Conservation (phyloP, 2,797 vertebrate genomes). For the Sphenodon punctatus region DNA sequence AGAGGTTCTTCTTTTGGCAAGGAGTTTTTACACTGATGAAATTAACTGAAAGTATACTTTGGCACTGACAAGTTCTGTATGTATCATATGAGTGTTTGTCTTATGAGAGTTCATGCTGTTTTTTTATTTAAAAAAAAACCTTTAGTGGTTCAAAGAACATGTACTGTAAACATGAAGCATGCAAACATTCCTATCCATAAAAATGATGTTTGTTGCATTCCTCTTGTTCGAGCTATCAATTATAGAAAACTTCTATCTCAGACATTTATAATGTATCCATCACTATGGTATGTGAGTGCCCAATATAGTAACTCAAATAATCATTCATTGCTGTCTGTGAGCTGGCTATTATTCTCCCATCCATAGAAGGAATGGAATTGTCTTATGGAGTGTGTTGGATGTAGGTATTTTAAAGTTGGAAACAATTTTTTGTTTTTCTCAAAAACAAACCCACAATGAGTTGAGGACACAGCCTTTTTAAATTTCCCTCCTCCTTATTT, state of each 20-base stretch:
- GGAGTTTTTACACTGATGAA: not conserved
- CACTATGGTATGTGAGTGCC: not conserved
- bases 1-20: not conserved
- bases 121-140: not conserved
- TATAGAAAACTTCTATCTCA: not conserved
- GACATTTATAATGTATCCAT: not conserved
- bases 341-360: not conserved
- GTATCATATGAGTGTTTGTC: not conserved
- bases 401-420: rapidly evolving
- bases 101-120: not conserved
- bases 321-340: not conserved
- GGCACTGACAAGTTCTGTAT: not conserved
- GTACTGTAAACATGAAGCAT: not conserved
- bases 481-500: not conserved
- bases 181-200: not conserved
- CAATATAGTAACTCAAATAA: rapidly evolving
- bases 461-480: not conserved
- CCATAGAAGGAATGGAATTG: rapidly evolving
- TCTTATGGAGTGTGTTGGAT: rapidly evolving
- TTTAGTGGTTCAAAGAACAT: not conserved
- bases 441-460: not conserved
- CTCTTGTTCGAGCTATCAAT: not conserved
- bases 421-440: not conserved
- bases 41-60: conserved; percentile 13
- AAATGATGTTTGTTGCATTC: not conserved